Percentiles rank a stretch among this genome's conserved stretches.
Conservation (phyloP, 2,888 invertebrate genomes). For the Loripinus fragilis region DNA sequence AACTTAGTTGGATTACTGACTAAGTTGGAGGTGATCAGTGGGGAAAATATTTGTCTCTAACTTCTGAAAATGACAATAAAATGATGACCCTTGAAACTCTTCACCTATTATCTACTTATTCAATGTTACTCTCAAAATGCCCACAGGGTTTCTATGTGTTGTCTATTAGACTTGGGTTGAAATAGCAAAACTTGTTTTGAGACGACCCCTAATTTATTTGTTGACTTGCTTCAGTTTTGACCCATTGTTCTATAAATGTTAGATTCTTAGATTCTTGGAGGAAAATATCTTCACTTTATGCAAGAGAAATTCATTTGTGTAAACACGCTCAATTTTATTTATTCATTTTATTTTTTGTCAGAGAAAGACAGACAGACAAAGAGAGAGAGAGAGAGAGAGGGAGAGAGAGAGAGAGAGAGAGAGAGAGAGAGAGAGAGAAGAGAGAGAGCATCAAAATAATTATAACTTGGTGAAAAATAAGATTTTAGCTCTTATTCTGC, state of each 20-base stretch:
- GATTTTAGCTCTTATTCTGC: too few relatives aligned
- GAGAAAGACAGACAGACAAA: too few relatives aligned
- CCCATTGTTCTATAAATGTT: conserved; percentile 35
- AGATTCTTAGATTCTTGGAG: conserved; percentile 11
- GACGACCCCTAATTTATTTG: conserved; percentile 29
- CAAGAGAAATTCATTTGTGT: conserved; percentile 12
- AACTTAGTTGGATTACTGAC: too few relatives aligned
- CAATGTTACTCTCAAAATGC: conserved; percentile 13
- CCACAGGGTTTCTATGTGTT: conserved; percentile 12
- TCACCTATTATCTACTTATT: conserved; percentile 11
- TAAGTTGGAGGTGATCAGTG: too few relatives aligned
- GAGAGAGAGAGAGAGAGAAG: too few relatives aligned
- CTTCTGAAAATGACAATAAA: background rate
- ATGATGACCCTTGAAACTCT: background rate
- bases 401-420: background rate
- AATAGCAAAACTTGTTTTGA: background rate
- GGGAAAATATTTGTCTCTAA: background rate
- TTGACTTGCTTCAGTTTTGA: conserved; percentile 33
- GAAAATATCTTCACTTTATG: conserved; percentile 16
- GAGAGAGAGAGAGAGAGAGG: background rate
- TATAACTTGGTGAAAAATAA: too few relatives aligned
- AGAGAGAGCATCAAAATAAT: too few relatives aligned
- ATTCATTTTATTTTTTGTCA: too few relatives aligned
- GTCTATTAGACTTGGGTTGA: background rate
- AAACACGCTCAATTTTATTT: background rate